Evolutionary conservation across 2,888 invertebrate species (phyloP).

Genomic region (Drosophila setosimentum): DNA sequence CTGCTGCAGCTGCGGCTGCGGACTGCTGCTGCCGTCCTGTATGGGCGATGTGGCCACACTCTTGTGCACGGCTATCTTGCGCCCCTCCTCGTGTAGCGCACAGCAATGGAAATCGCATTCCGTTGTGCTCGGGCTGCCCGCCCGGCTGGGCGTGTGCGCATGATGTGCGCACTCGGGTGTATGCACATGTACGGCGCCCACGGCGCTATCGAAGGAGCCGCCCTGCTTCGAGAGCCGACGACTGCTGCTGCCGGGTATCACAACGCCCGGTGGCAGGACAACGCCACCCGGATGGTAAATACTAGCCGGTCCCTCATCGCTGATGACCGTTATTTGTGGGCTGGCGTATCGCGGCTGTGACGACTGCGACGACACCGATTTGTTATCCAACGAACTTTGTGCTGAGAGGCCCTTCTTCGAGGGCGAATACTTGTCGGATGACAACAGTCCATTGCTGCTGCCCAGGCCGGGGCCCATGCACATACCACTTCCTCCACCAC

Average conservation of each 20-base stretch:
- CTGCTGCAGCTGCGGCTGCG: slow-evolving; percentile 86
- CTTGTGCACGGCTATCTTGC: slow-evolving; percentile 96
- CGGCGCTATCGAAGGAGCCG: slow-evolving; percentile 89
- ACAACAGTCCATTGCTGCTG: slow-evolving; percentile 81
- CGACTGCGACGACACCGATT: slow-evolving; percentile 85
- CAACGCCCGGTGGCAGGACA: slow-evolving; percentile 81
- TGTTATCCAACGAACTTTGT: slow-evolving; percentile 88
- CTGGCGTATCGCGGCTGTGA: slow-evolving; percentile 87
- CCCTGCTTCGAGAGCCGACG: slow-evolving; percentile 87
- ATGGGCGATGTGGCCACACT: slow-evolving; percentile 97
- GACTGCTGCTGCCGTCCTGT: slow-evolving; percentile 90
- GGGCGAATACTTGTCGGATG: slow-evolving; percentile 85
- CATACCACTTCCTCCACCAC: slow-evolving; percentile 83
- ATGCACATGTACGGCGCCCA: slow-evolving; percentile 90
- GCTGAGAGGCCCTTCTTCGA: slow-evolving; percentile 86
- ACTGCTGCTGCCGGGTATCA: slow-evolving; percentile 81
- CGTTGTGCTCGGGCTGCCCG: slow-evolving; percentile 88
- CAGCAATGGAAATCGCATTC: slow-evolving; percentile 99
- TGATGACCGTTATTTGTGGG: slow-evolving; percentile 97
- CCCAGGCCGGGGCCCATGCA: slow-evolving; percentile 83
- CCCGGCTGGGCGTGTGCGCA: slow-evolving; percentile 89
- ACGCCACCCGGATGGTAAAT: slow-evolving; percentile 85
- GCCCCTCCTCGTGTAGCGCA: slow-evolving; percentile 96
- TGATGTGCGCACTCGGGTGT: slow-evolving; percentile 92
- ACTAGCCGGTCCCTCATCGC: slow-evolving; percentile 93